These are phyloP conservation scores for Eilema griseolum DNA, from an alignment of 2,888 invertebrate genomes.

Conservation along the genomic window DNA sequence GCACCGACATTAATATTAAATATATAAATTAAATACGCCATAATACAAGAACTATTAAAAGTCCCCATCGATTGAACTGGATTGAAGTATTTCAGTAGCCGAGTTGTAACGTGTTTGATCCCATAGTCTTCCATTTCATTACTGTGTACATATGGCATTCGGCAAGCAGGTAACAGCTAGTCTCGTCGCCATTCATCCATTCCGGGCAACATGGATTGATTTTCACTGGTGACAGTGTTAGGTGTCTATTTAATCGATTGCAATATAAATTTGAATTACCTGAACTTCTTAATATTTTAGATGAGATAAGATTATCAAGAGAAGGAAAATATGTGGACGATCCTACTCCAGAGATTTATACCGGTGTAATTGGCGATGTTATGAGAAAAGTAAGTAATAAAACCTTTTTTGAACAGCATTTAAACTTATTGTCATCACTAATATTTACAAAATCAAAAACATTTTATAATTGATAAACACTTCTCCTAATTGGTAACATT, in stretches of 20 bases:
- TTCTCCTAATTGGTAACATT: too few species aligned
- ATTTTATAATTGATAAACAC: too few species aligned
- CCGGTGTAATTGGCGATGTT: slow-evolving; percentile 95
- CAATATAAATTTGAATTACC: background rate
- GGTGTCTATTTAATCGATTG: background rate
- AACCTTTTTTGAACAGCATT: background rate
- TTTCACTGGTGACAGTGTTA: background rate
- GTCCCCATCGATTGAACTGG: too few species aligned
- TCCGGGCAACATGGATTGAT: background rate
- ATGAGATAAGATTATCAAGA: slow-evolving; percentile 94
- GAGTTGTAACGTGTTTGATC: too few species aligned
- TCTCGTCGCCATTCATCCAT: background rate
- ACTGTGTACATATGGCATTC: background rate
- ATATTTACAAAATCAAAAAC: too few species aligned
- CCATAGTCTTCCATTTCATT: background rate
- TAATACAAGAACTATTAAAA: too few species aligned
- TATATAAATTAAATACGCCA: too few species aligned
- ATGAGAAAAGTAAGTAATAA: slow-evolving; percentile 91
- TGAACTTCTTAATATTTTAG: slow-evolving; percentile 72
- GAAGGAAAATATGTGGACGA: slow-evolving; percentile 95
- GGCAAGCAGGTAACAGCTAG: background rate
- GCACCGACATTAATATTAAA: too few species aligned
- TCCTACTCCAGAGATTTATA: slow-evolving; percentile 93
- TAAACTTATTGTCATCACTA: background rate
- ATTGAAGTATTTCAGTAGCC: too few species aligned